phyloP scores from a whole-genome alignment of 2,888 invertebrate species.

The Drosophila anomelani region DNA sequence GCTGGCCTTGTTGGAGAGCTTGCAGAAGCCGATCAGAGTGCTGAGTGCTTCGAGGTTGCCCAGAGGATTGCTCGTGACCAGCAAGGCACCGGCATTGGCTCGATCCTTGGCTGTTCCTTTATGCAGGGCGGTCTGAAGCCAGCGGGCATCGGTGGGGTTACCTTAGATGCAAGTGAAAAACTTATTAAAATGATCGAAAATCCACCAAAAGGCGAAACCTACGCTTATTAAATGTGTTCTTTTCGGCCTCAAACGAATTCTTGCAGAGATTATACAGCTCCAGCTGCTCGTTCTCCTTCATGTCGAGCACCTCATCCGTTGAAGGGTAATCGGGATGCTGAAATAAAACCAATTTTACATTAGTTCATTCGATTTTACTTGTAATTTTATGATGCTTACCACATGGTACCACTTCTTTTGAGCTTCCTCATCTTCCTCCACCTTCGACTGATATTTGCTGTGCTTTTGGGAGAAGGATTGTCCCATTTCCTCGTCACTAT shows the following conservation, averaged over 20 bases:
- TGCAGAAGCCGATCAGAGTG: slow-evolving; percentile 82
- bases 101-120: slow-evolving; percentile 85
- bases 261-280: slow-evolving; percentile 82
- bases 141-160: slow-evolving; percentile 83
- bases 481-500: slow-evolving; percentile 42
- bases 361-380: too few species aligned
- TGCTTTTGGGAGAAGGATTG: slow-evolving; percentile 42
- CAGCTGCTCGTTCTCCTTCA: slow-evolving; percentile 83
- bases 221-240: slow-evolving; percentile 79
- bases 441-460: slow-evolving; percentile 53
- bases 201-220: slow-evolving; percentile 13
- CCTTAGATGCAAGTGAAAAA: slow-evolving; percentile 53
- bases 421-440: slow-evolving; percentile 64
- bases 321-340: slow-evolving; percentile 81
- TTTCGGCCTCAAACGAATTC: slow-evolving; percentile 79
- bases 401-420: slow-evolving; percentile 83
- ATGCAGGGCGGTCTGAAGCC: slow-evolving; percentile 84
- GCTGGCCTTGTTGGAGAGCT: slow-evolving; percentile 83
- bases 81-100: slow-evolving; percentile 84
- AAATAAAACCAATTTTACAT: not conserved
- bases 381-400: slow-evolving; percentile 62
- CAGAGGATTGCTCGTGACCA: slow-evolving; percentile 84
- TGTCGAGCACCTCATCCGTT: slow-evolving; percentile 80
- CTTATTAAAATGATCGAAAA: not conserved
- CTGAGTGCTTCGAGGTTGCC: slow-evolving; percentile 82